These are phyloP conservation scores for Hypothenemus hampei DNA, from an alignment of 1,140 invertebrate species.

Conservation along the genomic window DNA sequence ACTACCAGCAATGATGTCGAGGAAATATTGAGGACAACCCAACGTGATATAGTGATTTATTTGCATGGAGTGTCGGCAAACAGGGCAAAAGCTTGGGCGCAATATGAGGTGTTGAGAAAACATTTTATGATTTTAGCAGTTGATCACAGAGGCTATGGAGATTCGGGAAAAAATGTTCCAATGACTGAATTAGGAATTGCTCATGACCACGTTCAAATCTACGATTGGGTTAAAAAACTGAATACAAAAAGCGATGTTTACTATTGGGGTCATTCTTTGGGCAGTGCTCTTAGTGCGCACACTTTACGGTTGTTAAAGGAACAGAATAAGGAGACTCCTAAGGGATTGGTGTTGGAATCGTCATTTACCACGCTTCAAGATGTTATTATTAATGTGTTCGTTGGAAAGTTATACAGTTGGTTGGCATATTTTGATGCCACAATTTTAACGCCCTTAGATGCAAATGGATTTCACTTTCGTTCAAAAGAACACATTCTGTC, in stretches of 20 bases:
- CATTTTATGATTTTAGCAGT: constrained; percentile 75
- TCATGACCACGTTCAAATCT: constrained; percentile 70
- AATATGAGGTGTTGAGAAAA: constrained; percentile 33
- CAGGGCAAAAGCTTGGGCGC: constrained; percentile 23
- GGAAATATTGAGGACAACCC: constrained; percentile 21
- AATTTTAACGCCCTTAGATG: constrained; percentile 61
- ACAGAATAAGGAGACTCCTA: constrained; percentile 52
- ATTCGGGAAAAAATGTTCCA: constrained; percentile 58
- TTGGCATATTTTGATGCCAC: constrained; percentile 67
- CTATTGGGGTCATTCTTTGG: constrained; percentile 89
- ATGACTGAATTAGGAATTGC: constrained; percentile 78
- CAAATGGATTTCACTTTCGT: constrained; percentile 61
- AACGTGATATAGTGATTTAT: constrained; percentile 32
- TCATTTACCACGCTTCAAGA: constrained; percentile 84
- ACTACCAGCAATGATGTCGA: constrained; percentile 17
- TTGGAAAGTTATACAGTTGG: constrained; percentile 56
- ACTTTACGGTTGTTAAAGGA: constrained; percentile 44
- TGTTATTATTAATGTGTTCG: constrained; percentile 70
- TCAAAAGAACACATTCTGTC: constrained; percentile 62
- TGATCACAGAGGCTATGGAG: constrained; percentile 90
- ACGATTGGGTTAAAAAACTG: constrained; percentile 64
- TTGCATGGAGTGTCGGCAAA: constrained; percentile 39
- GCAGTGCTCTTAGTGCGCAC: constrained; percentile 59
- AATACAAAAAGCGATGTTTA: constrained; percentile 53
- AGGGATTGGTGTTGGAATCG: constrained; percentile 75